A percentile compares a stretch with the other conserved stretches of the same genome.
phyloP scores from a whole-genome alignment of 2,797 vertebrate genomes.

The Pseudotriccus pelzelni region DNA sequence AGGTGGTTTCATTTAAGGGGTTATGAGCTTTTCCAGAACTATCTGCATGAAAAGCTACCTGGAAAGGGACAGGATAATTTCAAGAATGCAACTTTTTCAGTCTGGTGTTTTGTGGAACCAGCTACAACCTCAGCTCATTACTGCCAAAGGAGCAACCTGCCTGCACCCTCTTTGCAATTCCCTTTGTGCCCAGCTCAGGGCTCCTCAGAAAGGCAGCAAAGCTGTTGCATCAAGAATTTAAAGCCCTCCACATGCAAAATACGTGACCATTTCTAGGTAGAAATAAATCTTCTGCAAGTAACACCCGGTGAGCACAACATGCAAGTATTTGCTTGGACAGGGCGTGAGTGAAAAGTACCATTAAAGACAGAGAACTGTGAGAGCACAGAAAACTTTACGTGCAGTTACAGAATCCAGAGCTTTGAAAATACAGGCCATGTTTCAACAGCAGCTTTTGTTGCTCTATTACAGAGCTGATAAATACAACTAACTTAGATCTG shows the following conservation, averaged over 20 bases:
- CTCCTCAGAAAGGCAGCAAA: not conserved
- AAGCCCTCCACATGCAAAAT: not conserved
- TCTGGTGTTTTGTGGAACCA: not conserved
- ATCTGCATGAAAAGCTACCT: accelerated
- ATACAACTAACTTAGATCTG: not conserved
- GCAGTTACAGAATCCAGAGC: not conserved
- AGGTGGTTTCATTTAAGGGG: not conserved
- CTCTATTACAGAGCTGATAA: not conserved
- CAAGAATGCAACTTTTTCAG: not conserved
- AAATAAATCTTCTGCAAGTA: not conserved
- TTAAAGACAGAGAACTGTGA: not conserved
- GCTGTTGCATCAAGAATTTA: not conserved
- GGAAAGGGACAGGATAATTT: not conserved
- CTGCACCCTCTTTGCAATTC: not conserved
- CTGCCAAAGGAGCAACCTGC: not conserved
- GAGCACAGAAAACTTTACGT: not conserved
- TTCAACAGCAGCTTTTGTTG: not conserved
- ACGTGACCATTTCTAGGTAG: not conserved
- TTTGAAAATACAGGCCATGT: not conserved
- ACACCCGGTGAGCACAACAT: not conserved
- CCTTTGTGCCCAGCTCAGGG: not conserved
- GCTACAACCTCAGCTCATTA: not conserved
- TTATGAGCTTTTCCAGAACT: not conserved
- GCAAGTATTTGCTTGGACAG: not conserved
- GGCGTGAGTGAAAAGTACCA: not conserved